Evolutionary conservation across 2,113 vertebrate species (phyloP).

Genomic region (Podilymbus podiceps): DNA sequence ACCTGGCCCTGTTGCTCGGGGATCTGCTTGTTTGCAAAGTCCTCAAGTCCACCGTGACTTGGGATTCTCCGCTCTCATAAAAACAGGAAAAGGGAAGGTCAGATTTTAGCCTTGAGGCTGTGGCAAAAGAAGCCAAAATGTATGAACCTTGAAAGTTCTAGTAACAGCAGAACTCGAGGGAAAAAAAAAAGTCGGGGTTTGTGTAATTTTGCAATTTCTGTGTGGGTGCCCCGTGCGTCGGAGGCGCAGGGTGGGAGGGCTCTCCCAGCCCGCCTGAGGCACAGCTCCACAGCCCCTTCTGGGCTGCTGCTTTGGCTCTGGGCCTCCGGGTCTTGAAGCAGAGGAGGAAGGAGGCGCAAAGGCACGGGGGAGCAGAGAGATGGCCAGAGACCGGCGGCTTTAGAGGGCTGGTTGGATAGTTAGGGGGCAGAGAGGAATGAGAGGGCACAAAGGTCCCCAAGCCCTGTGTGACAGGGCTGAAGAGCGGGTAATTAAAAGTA

Average conservation of each 20-base stretch:
- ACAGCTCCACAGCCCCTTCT: background rate
- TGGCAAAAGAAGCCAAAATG: background rate
- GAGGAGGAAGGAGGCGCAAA: background rate
- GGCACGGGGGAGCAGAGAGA: background rate
- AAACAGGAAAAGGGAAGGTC: background rate
- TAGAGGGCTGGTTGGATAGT: background rate
- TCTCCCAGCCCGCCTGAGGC: background rate
- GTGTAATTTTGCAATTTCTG: background rate
- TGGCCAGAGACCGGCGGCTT: background rate
- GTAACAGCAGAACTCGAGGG: background rate
- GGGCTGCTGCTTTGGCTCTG: accelerated
- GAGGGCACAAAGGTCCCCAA: background rate
- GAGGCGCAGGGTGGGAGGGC: background rate
- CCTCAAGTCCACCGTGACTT: background rate
- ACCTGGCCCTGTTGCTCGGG: background rate
- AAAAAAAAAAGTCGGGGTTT: background rate
- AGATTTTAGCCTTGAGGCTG: background rate
- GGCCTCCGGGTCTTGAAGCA: background rate
- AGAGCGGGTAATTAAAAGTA: background rate
- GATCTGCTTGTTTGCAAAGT: background rate
- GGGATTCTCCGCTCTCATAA: background rate
- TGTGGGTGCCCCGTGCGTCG: accelerated
- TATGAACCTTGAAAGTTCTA: background rate
- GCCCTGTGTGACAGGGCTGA: background rate
- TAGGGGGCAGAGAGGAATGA: background rate